phyloP scores from a whole-genome alignment of 2,797 vertebrate genomes.

The Micropoecilia bifurca region DNA sequence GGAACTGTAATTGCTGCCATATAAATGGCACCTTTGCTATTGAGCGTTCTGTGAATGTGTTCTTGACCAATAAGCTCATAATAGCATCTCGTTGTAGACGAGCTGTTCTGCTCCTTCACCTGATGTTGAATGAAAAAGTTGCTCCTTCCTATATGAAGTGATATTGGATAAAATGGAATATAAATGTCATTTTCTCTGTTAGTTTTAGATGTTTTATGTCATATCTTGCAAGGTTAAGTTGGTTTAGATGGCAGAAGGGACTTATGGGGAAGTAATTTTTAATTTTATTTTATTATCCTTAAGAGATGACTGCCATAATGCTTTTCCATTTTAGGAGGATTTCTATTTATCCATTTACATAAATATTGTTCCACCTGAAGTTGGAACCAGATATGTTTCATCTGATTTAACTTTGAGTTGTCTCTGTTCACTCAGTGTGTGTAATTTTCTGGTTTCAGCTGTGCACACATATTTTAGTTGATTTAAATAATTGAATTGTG shows the following conservation, averaged over 20 bases:
- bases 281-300: too few relatives aligned
- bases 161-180: not conserved
- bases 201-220: not conserved
- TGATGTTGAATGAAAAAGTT: not conserved
- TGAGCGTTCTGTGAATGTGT: constrained; percentile 7
- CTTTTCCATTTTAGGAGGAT: not conserved
- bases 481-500: not conserved
- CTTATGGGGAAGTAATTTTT: too few relatives aligned
- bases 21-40: constrained; percentile 7
- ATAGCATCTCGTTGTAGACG: not conserved
- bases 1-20: constrained; percentile 7
- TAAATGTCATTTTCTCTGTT: not conserved
- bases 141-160: not conserved
- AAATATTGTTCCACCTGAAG: not conserved
- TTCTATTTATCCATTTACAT: not conserved
- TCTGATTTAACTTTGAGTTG: too few relatives aligned
- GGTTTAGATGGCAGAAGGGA: too few relatives aligned
- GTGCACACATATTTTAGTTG: too few relatives aligned
- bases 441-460: too few relatives aligned
- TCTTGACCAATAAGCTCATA: not conserved
- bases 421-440: too few relatives aligned
- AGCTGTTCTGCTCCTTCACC: not conserved
- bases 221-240: not conserved
- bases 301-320: not conserved
- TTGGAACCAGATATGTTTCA: too few relatives aligned